Percentiles rank a stretch among this genome's conserved stretches.
phyloP scores from a whole-genome alignment of 2,797 vertebrate genomes.

The Hozukius guyotensis region DNA sequence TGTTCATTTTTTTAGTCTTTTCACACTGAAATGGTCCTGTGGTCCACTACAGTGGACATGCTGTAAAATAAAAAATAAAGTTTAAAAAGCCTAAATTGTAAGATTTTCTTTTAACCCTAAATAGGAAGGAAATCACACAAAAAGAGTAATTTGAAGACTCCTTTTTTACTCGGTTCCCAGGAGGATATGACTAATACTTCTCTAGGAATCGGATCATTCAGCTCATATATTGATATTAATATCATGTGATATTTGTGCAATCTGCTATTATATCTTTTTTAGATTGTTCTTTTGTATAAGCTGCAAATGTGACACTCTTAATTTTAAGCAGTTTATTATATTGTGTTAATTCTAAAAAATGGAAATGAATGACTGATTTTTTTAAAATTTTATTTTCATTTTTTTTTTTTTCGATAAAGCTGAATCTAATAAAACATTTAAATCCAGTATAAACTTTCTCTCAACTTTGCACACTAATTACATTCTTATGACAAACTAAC shows the following conservation, averaged over 20 bases:
- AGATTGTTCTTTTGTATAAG: neutral
- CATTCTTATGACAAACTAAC: neutral
- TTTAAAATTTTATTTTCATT: neutral
- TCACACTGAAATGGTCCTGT: no score
- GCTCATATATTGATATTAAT: neutral
- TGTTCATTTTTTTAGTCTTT: no score
- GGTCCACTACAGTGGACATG: no score
- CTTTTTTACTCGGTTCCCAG: no score
- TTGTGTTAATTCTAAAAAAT: neutral
- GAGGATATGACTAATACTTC: neutral
- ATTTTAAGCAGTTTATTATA: neutral
- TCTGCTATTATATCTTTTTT: neutral
- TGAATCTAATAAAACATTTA: neutral
- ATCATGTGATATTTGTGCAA: neutral
- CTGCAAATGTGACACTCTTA: neutral
- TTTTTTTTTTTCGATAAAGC: neutral
- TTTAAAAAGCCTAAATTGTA: no score
- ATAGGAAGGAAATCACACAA: no score
- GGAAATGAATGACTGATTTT: neutral
- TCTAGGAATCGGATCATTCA: neutral
- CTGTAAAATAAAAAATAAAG: no score
- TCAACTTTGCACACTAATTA: neutral
- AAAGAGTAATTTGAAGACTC: no score
- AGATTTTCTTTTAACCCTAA: no score
- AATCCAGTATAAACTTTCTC: neutral